phyloP scores from a whole-genome alignment of 2,113 vertebrate genomes.

The Nasalis larvatus region DNA sequence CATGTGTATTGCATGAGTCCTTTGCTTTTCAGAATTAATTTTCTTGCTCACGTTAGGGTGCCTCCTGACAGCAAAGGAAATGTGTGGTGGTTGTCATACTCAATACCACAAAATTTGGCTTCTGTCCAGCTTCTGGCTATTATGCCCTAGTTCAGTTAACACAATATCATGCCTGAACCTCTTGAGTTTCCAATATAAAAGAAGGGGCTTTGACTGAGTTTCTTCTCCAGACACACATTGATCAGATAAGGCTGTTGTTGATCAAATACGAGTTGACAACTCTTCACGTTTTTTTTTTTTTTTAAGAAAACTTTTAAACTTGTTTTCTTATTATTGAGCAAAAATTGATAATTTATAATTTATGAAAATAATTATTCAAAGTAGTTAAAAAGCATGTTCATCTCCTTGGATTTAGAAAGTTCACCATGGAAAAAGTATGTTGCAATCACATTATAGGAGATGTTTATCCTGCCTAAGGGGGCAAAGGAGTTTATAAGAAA shows the following conservation, averaged over 20 bases:
- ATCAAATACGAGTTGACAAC: not conserved
- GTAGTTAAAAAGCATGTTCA: conserved; percentile 35
- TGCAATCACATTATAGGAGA: not conserved
- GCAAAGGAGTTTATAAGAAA: not conserved
- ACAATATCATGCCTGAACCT: not conserved
- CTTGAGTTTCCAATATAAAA: conserved; percentile 50
- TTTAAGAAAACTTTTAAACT: not conserved
- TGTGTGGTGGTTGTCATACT: not conserved
- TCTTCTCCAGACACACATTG: not conserved
- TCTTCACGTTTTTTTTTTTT: not conserved
- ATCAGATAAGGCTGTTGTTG: not conserved
- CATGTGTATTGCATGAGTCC: not conserved
- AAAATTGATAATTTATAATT: not conserved
- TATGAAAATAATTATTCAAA: conserved; percentile 19
- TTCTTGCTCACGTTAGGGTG: not conserved
- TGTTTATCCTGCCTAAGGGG: not conserved
- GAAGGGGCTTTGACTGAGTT: conserved; percentile 10
- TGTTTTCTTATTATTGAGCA: not conserved
- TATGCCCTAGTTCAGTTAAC: not conserved
- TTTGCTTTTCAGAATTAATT: conserved; percentile 39
- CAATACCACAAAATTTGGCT: not conserved
- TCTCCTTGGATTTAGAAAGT: not conserved
- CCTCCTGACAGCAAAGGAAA: not conserved
- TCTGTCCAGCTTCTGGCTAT: conserved; percentile 16
- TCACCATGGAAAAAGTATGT: not conserved